phyloP scores from a whole-genome alignment of 2,797 vertebrate genomes.

The Muraenolepis orangiensis region DNA sequence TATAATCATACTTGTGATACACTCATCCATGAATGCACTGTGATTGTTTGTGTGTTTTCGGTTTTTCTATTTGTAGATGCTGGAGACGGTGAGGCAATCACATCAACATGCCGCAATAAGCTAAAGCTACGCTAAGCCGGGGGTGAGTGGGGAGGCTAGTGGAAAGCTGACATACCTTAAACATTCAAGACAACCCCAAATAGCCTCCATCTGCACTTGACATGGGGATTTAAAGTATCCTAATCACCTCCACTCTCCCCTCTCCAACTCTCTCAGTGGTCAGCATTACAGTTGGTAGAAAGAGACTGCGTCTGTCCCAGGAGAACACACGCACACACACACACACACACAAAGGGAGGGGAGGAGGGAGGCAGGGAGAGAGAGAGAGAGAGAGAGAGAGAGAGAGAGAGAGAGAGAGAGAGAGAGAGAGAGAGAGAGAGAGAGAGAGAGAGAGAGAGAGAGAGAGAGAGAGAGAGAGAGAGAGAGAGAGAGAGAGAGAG shows the following conservation, averaged over 20 bases:
- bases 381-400: too few relatives aligned
- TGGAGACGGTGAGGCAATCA: background rate
- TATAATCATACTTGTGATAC: background rate
- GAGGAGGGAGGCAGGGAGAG: too few relatives aligned
- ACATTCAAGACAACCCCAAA: slow-evolving; percentile 64
- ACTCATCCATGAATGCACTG: background rate
- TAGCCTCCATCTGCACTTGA: slow-evolving; percentile 58
- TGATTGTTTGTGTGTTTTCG: background rate
- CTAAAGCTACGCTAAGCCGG: background rate
- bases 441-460: background rate
- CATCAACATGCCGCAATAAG: background rate
- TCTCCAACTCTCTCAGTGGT: slow-evolving; percentile 54
- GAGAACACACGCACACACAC: too few relatives aligned
- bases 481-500: background rate
- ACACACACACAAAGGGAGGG: too few relatives aligned
- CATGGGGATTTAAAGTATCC: slow-evolving; percentile 61
- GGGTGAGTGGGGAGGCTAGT: slow-evolving; percentile 30
- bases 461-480: background rate
- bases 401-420: too few relatives aligned
- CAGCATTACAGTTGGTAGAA: slow-evolving; percentile 58
- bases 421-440: slow-evolving; percentile 52
- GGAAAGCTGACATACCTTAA: slow-evolving; percentile 60
- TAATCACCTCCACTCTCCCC: slow-evolving; percentile 68
- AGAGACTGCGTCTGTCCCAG: slow-evolving; percentile 55
- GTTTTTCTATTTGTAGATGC: background rate